phyloP scores from a whole-genome alignment of 1,140 invertebrate genomes.

The Drosophila leontia region DNA sequence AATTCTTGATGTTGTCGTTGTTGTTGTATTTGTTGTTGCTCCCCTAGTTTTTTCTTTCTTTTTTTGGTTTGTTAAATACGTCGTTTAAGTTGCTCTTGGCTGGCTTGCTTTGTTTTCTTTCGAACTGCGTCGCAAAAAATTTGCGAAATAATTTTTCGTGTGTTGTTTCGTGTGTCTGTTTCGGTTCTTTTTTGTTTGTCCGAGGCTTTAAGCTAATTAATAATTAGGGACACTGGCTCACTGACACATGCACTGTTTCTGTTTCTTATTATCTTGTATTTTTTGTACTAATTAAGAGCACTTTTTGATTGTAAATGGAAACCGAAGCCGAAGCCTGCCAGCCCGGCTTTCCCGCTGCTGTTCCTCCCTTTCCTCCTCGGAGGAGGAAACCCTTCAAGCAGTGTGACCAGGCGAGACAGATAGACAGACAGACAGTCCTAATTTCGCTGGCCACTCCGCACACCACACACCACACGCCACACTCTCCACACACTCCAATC shows the following conservation, averaged over 20 bases:
- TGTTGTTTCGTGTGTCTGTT: slow-evolving; percentile 18
- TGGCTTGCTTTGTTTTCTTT: slow-evolving; percentile 49
- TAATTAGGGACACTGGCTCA: slow-evolving; percentile 45
- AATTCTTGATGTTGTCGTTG: slow-evolving; percentile 39
- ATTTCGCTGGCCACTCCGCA: slow-evolving; percentile 17
- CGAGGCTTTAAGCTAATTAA: slow-evolving; percentile 66
- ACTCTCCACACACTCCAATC: slow-evolving; percentile 8
- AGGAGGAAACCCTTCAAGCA: slow-evolving; percentile 7
- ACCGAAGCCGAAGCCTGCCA: background rate
- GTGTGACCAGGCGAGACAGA: slow-evolving; percentile 53
- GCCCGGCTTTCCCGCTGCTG: slow-evolving; percentile 2
- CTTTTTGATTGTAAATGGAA: slow-evolving; percentile 1
- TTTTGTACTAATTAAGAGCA: slow-evolving; percentile 10
- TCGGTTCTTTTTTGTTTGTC: slow-evolving; percentile 45
- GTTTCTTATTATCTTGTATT: background rate
- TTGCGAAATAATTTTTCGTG: slow-evolving; percentile 56
- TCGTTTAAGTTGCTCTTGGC: slow-evolving; percentile 63
- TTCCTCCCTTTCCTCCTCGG: background rate
- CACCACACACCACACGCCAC: background rate
- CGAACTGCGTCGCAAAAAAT: slow-evolving; percentile 74
- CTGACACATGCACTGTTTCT: slow-evolving; percentile 30
- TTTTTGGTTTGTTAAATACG: slow-evolving; percentile 51
- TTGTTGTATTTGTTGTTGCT: slow-evolving; percentile 44
- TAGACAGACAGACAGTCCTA: slow-evolving; percentile 27
- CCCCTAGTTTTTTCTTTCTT: slow-evolving; percentile 27